These are phyloP conservation scores for Thrips palmi DNA, from an alignment of 1,140 invertebrate species.

Conservation along the genomic window DNA sequence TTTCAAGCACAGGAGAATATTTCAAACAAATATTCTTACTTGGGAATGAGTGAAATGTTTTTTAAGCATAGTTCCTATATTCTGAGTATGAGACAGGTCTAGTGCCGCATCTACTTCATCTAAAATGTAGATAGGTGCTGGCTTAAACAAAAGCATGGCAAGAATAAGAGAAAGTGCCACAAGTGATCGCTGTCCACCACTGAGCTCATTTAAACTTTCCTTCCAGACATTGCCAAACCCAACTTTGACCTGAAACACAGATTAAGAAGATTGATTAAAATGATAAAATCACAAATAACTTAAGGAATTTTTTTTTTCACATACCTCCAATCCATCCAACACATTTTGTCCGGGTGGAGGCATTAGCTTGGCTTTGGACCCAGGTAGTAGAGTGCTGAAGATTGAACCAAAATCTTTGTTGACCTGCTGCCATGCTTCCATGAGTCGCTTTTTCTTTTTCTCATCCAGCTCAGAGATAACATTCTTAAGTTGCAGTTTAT, in stretches of 20 bases:
- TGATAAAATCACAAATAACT: neutral
- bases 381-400: slow-evolving; percentile 78
- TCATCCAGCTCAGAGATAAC: slow-evolving; percentile 77
- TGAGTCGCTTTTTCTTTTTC: slow-evolving; percentile 67
- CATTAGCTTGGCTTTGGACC: slow-evolving; percentile 66
- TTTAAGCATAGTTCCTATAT: slow-evolving; percentile 92
- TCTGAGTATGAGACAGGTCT: slow-evolving; percentile 96
- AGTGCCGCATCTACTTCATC: slow-evolving; percentile 98
- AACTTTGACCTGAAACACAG: slow-evolving; percentile 50
- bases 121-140: slow-evolving; percentile 95
- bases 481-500: slow-evolving; percentile 62
- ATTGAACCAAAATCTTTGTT: slow-evolving; percentile 92
- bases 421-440: slow-evolving; percentile 61
- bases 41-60: slow-evolving; percentile 88
- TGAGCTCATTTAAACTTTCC: slow-evolving; percentile 86
- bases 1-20: slow-evolving; percentile 1
- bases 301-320: slow-evolving; percentile 7
- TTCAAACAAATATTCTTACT: slow-evolving; percentile 26
- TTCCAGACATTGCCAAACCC: slow-evolving; percentile 92
- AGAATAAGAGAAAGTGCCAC: slow-evolving; percentile 93
- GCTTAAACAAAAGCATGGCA: slow-evolving; percentile 91
- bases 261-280: slow-evolving; percentile 9
- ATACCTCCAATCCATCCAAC: slow-evolving; percentile 72
- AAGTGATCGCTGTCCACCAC: slow-evolving; percentile 89
- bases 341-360: slow-evolving; percentile 56